Conservation (phyloP, 2,113 vertebrate species). For the Rhinoptilus africanus region DNA sequence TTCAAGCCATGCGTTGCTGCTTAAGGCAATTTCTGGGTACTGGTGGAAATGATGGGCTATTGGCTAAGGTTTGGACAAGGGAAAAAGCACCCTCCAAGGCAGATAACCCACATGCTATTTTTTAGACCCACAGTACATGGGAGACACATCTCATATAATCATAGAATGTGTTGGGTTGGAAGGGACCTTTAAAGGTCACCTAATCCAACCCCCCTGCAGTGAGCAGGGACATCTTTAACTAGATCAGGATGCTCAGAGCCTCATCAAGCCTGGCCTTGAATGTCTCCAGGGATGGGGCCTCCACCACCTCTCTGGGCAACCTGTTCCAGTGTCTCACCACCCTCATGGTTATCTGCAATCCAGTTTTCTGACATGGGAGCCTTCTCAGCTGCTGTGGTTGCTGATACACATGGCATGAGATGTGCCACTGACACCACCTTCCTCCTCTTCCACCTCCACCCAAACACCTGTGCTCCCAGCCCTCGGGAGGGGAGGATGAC, state of each 20-base stretch:
- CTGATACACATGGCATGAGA: not conserved
- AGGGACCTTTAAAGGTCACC: too few relatives aligned
- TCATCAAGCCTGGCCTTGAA: too few relatives aligned
- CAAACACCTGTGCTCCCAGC: not conserved
- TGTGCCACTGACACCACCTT: not conserved
- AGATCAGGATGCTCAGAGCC: too few relatives aligned
- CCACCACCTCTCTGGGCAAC: too few relatives aligned
- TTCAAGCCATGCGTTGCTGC: not conserved
- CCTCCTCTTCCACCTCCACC: not conserved
- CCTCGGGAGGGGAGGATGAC: not conserved
- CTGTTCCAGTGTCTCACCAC: too few relatives aligned
- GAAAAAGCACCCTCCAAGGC: not conserved
- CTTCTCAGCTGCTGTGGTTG: not conserved
- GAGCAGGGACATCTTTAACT: too few relatives aligned
- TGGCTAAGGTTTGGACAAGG: not conserved
- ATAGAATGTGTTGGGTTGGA: too few relatives aligned
- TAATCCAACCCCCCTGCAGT: too few relatives aligned
- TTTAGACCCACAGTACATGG: not conserved
- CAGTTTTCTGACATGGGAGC: not conserved
- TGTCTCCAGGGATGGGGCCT: too few relatives aligned
- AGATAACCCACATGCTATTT: not conserved
- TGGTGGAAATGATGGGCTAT: not conserved
- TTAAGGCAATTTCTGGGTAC: not conserved
- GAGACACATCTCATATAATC: not conserved
- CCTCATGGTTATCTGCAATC: not conserved